phyloP scores from a whole-genome alignment of 2,797 vertebrate genomes.

The Pseudochirops corinnae region DNA sequence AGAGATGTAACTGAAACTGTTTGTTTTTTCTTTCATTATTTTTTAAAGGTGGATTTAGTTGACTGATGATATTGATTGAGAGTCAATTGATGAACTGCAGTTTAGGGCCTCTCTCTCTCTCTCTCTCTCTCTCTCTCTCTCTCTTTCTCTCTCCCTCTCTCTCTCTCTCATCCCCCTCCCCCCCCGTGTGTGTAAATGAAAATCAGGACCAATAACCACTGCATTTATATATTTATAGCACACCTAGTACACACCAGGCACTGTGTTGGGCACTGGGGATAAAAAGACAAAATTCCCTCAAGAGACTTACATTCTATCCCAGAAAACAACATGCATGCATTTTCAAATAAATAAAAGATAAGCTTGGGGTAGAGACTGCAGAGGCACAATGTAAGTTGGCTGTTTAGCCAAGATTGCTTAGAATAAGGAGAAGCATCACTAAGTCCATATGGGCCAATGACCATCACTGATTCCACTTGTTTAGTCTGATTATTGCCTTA shows the following conservation, averaged over 20 bases:
- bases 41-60: conserved; percentile 48
- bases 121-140: too few species aligned
- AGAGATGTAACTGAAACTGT: neutral
- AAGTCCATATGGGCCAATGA: conserved; percentile 12
- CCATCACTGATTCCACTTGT: conserved; percentile 26
- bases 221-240: neutral
- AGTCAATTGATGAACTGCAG: conserved; percentile 63
- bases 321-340: neutral
- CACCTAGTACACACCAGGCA: too few species aligned
- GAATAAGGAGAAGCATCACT: neutral
- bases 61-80: conserved; percentile 49
- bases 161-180: too few species aligned
- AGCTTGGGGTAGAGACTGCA: neutral
- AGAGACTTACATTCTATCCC: too few species aligned
- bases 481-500: conserved; percentile 52
- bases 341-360: neutral
- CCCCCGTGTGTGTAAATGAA: neutral
- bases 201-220: conserved; percentile 46
- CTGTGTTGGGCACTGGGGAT: too few species aligned
- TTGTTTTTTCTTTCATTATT: neutral
- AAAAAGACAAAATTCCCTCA: too few species aligned
- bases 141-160: too few species aligned
- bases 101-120: neutral
- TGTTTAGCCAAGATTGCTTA: neutral
- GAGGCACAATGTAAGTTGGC: neutral